Base-by-base conservation (phyloP, 2,888 invertebrate species). In the Scotopteryx bipunctaria region DNA sequence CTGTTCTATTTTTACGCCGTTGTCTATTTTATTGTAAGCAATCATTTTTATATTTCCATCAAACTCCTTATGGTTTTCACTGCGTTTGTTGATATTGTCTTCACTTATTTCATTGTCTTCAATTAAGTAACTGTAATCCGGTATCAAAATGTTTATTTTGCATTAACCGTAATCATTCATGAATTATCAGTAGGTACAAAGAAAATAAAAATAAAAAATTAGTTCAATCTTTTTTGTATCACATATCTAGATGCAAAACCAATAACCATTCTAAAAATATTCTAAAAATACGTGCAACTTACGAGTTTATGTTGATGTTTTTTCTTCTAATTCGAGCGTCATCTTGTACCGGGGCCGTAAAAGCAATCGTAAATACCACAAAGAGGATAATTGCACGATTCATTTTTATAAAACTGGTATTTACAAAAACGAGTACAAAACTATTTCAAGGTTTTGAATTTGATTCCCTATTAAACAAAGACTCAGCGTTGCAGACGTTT, bases 351-450 rank as follows among this genome's bases (percentile, higher is more conserved):
- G 52, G 38, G 21, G 46, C 42, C 42, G 42, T 32, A 32, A 36
- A 33, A 33, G 11, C 41, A 32, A 45, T 27, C 27, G 44, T 42
- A 36, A 57, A 31, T 29, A 51, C 47, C 51, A 13, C 47, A 45
- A 47, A 48, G 19, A 38, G 23, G 29, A 48, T 35, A 37, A 57
- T 45, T 42, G 27, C 41, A 25, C 32, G 42, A 23, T 47, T 5
- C 57, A 57, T 57, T n/a, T 11, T 41, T 19, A 14, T 36, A 40
- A 43, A 37, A 48, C 47, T 48, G 15, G 43, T 47, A 43, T 47
- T 43, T 38, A 38, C 9, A 48, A 52, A 46, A 42, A 36, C 27
- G 25, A 21, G 25, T 13, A 9, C 15, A n/a, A 27, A 46, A 41
- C 13, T 43, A 38, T 35, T 53, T 48, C 47, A 48, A 53, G 53